Base-by-base conservation (phyloP, 2,888 invertebrate species). In the Chymomyza procnemis region DNA sequence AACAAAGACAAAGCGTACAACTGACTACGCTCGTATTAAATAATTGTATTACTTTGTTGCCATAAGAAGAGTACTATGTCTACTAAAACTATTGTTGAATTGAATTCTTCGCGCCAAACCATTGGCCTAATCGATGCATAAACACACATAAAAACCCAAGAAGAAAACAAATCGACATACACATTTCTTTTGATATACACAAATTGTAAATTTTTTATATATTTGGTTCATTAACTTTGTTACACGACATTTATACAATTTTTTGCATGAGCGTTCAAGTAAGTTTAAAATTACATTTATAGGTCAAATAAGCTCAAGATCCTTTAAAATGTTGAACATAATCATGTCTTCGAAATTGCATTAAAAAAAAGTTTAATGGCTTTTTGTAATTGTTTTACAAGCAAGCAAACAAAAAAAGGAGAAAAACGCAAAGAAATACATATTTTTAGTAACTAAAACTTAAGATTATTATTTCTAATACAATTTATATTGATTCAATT, bases 311-410 rank as follows among this genome's bases (percentile, higher is more conserved):
- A 76, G 81, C 82, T 81, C 85, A 82, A 82, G 78, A 67, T 71
- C 54, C 75, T 41, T 41, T 12, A 41, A 41, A 78, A 65, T 71
- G 66, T 79, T 69, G 67, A 77, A 71, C 67, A 80, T 80, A 78
- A 84, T 71, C 78, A 80, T 80, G 81, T 81, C 86, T 85, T 85
- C 79, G 76, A 81, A 78, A 66, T 67, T 67, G 67, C 70, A 64
- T 55, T 41, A 67, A 64, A 64, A 57, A 69, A 57, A 61, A 56
- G 64, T 66, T n/a, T n/a, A 62, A 61, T 47, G 57, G 61, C 69
- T 78, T 85, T 84, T 80, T 86, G 79, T 83, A 79, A 85, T 85
- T 80, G 79, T 69, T 86, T 80, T 76, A 85, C 85, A 79, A 78
- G 52, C 60, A 64, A 60, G 48, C 47, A 58, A 55, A 21, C 75